These are phyloP conservation scores for Syngnathoides biaculeatus DNA, from an alignment of 2,113 vertebrate genomes.

Conservation along the genomic window DNA sequence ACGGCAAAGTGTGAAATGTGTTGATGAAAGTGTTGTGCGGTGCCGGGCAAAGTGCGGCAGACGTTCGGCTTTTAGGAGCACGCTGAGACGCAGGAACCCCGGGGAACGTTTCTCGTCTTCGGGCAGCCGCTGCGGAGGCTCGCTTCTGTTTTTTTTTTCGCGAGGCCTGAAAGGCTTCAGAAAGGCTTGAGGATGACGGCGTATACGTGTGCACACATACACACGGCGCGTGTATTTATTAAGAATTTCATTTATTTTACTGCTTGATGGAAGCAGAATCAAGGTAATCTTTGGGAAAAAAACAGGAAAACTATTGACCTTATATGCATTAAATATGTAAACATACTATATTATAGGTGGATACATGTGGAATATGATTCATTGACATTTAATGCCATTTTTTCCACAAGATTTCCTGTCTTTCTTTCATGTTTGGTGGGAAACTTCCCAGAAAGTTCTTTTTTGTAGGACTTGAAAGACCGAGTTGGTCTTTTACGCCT, in stretches of 20 bases:
- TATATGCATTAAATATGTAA: neutral
- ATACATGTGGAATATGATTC: no score
- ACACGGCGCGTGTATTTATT: neutral
- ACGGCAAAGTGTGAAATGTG: slow-evolving; percentile 43
- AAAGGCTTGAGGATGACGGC: slow-evolving; percentile 2
- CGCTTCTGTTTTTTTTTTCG: slow-evolving; percentile 22
- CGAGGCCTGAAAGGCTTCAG: slow-evolving; percentile 9
- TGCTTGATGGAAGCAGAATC: neutral
- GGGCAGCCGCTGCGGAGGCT: neutral
- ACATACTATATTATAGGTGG: no score
- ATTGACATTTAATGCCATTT: no score
- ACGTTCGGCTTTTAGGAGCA: slow-evolving; percentile 50
- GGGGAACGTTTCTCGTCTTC: slow-evolving; percentile 15
- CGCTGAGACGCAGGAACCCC: slow-evolving; percentile 32
- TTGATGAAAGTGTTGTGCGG: slow-evolving; percentile 61
- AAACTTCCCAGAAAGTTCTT: no score
- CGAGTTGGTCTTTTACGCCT: no score
- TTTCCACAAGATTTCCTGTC: no score
- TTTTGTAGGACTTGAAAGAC: no score
- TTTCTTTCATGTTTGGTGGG: no score
- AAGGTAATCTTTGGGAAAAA: neutral
- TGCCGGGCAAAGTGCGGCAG: slow-evolving; percentile 32
- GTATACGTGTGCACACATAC: neutral
- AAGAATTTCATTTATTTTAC: neutral
- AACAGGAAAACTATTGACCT: neutral